Evolutionary conservation across 2,113 vertebrate genomes (phyloP).

Genomic region (Dinomys branickii): DNA sequence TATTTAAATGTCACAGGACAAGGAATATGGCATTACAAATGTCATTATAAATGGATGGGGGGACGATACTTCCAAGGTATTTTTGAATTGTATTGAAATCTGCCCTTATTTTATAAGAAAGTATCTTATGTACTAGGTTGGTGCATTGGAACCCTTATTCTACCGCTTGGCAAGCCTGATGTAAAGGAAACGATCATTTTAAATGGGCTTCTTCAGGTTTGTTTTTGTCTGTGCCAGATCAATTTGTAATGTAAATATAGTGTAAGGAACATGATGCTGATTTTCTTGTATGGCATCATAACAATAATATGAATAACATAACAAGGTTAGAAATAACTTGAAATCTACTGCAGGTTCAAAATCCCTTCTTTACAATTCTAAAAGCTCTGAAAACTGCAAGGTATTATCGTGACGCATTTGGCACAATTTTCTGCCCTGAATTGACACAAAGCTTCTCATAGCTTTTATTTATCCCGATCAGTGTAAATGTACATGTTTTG

Average conservation of each 20-base stretch:
- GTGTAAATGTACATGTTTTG: neutral
- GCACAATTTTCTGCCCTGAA: neutral
- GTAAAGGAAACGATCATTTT: constrained; percentile 53
- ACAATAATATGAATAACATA: constrained; percentile 8
- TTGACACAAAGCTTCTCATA: neutral
- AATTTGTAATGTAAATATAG: constrained; percentile 36
- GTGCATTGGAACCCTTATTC: neutral
- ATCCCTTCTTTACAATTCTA: constrained; percentile 19
- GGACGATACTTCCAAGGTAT: neutral
- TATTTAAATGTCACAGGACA: neutral
- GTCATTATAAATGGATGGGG: neutral
- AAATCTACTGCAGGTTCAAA: constrained; percentile 27
- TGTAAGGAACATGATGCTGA: neutral
- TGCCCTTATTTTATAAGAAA: constrained; percentile 16
- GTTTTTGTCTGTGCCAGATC: neutral
- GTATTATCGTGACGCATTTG: constrained; percentile 33
- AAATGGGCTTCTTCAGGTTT: constrained; percentile 20
- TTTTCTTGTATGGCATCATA: constrained; percentile 10
- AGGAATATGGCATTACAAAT: neutral
- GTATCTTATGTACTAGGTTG: neutral
- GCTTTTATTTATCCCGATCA: neutral
- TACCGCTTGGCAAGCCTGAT: neutral
- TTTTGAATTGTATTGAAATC: constrained; percentile 25
- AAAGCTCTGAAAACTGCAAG: constrained; percentile 39
- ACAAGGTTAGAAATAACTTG: constrained; percentile 51